These are phyloP conservation scores for Rhyzopertha dominica DNA, from an alignment of 1,140 invertebrate genomes.

Conservation along the genomic window DNA sequence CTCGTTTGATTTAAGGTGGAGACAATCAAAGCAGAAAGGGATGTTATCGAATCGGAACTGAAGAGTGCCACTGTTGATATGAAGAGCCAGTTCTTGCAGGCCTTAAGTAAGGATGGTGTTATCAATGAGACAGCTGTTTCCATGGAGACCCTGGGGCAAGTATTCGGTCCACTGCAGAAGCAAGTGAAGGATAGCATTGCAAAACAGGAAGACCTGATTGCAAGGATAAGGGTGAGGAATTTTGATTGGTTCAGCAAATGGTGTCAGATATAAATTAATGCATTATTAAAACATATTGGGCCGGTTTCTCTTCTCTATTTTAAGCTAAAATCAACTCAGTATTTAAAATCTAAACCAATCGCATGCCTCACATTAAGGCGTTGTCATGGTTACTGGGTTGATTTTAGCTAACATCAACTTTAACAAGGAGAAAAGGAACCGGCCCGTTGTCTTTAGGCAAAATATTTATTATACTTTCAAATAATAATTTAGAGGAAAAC, in stretches of 20 bases:
- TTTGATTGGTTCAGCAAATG: constrained; percentile 12
- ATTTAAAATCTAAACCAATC: too few relatives aligned
- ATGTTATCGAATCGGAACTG: constrained; percentile 81
- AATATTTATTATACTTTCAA: too few relatives aligned
- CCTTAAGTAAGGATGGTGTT: constrained; percentile 76
- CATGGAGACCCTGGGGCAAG: constrained; percentile 67
- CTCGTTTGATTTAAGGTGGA: constrained; percentile 76
- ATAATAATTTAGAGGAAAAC: too few relatives aligned
- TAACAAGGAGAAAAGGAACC: too few relatives aligned
- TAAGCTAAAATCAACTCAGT: too few relatives aligned
- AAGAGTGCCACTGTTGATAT: constrained; percentile 82
- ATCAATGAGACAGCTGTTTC: constrained; percentile 84
- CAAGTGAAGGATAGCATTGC: constrained; percentile 72
- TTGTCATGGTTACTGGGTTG: too few relatives aligned
- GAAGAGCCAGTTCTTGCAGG: constrained; percentile 74
- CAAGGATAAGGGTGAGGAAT: constrained; percentile 68
- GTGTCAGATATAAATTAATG: not conserved
- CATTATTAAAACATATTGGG: not conserved
- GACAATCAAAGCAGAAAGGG: constrained; percentile 81
- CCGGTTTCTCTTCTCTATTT: constrained; percentile 8
- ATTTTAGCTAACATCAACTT: too few relatives aligned
- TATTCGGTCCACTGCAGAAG: constrained; percentile 77
- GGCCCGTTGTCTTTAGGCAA: too few relatives aligned
- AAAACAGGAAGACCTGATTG: constrained; percentile 73
- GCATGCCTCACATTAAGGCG: too few relatives aligned